These are phyloP conservation scores for Hippocampus comes DNA, from an alignment of 2,113 vertebrate species.

Conservation along the genomic window DNA sequence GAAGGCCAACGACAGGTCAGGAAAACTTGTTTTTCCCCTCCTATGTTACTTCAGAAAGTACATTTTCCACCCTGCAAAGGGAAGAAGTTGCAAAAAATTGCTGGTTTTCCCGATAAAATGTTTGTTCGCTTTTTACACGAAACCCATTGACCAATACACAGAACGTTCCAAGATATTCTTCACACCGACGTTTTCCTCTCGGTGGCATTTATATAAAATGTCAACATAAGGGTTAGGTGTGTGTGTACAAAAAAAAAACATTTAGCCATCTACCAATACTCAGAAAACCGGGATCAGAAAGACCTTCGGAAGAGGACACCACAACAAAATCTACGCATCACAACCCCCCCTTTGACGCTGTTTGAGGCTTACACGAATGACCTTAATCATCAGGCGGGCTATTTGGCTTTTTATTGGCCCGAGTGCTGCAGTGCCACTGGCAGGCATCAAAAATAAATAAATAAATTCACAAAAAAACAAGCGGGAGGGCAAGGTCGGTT, in stretches of 20 bases:
- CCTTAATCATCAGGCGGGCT: conserved; percentile 72
- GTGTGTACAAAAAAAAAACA: too few species aligned
- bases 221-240: too few species aligned
- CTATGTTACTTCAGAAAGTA: neutral
- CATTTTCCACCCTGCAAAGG: neutral
- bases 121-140: neutral
- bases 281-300: neutral
- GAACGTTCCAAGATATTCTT: too few species aligned
- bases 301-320: conserved; percentile 17
- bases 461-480: neutral
- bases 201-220: neutral
- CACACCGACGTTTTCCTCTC: too few species aligned
- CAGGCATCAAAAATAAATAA: conserved; percentile 46
- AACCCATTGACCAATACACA: neutral
- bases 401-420: conserved; percentile 64
- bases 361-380: conserved; percentile 59
- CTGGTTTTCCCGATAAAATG: neutral
- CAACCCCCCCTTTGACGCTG: conserved; percentile 3
- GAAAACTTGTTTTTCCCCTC: conserved; percentile 14
- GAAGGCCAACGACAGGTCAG: conserved; percentile 62
- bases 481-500: conserved; percentile 57
- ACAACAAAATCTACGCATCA: conserved; percentile 13
- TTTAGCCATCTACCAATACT: neutral
- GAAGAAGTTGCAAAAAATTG: neutral
- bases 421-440: conserved; percentile 46